A percentile compares a stretch with the other conserved stretches of the same genome.
These are phyloP conservation scores for Leiothrix lutea DNA, from an alignment of 2,113 vertebrate genomes.

Conservation along the genomic window DNA sequence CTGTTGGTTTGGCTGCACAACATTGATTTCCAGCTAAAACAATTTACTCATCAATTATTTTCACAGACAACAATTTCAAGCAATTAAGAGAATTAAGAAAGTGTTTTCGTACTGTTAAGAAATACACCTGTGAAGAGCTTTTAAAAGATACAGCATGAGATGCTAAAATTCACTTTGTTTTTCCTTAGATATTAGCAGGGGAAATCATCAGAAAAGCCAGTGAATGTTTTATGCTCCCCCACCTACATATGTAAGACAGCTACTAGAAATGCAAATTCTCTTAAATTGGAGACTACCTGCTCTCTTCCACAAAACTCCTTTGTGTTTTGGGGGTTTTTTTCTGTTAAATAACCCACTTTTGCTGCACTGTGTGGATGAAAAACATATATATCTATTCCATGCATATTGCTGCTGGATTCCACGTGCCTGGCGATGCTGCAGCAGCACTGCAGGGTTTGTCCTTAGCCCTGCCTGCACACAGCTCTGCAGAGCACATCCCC, in stretches of 20 bases:
- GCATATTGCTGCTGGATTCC: not conserved
- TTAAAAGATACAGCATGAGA: not conserved
- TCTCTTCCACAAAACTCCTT: not conserved
- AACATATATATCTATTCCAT: rapidly evolving
- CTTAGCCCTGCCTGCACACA: not conserved
- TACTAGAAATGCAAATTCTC: not conserved
- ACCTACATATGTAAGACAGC: not conserved
- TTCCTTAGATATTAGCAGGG: not conserved
- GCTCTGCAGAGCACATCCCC: not conserved
- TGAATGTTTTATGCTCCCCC: not conserved
- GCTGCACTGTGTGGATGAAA: not conserved
- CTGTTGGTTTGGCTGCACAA: not conserved
- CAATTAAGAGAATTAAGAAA: not conserved
- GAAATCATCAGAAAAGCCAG: not conserved
- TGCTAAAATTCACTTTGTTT: not conserved
- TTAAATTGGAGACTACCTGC: not conserved
- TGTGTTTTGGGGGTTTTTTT: not conserved
- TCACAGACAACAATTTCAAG: not conserved
- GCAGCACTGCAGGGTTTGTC: not conserved
- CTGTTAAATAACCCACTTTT: not conserved
- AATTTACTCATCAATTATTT: not conserved
- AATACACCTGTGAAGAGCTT: not conserved
- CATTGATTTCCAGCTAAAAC: not conserved
- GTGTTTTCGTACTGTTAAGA: not conserved
- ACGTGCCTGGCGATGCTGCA: not conserved